A percentile compares a stretch with the other conserved stretches of the same genome.
These are phyloP conservation scores for Rhinella marina DNA, from an alignment of 2,797 vertebrate genomes.

Conservation along the genomic window DNA sequence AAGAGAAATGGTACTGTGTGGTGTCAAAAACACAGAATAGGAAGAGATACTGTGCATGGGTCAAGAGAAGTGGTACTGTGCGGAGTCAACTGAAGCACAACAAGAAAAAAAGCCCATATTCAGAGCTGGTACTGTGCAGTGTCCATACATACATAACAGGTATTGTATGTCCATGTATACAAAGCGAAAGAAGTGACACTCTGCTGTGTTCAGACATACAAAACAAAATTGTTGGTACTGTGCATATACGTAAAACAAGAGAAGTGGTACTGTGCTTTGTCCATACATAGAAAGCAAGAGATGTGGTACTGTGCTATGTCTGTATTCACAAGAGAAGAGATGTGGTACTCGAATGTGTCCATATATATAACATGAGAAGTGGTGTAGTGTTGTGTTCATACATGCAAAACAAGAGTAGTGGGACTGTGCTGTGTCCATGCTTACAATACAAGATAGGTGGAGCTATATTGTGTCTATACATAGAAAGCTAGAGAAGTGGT, in stretches of 20 bases:
- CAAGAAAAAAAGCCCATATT: too few relatives aligned
- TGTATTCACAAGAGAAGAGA: background rate
- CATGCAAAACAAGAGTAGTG: background rate
- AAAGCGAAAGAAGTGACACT: too few relatives aligned
- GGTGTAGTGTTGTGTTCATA: background rate
- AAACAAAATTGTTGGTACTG: too few relatives aligned
- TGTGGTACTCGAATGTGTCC: background rate
- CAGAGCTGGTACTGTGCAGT: too few relatives aligned
- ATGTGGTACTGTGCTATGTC: background rate
- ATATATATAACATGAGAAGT: background rate
- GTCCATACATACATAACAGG: too few relatives aligned
- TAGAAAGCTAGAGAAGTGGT: background rate
- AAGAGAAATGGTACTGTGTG: too few relatives aligned
- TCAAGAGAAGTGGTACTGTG: background rate
- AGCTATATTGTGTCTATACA: background rate
- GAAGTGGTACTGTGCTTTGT: background rate
- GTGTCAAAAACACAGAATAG: too few relatives aligned
- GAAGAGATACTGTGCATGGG: too few relatives aligned
- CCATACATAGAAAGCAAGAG: background rate
- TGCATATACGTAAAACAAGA: background rate
- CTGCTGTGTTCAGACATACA: too few relatives aligned
- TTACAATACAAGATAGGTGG: background rate
- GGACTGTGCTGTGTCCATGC: background rate
- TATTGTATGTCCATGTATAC: too few relatives aligned
- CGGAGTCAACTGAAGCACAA: background rate